A percentile compares a stretch with the other conserved stretches of the same genome.
Conservation (phyloP, 2,113 vertebrate species). For the Stictonetta naevosa region DNA sequence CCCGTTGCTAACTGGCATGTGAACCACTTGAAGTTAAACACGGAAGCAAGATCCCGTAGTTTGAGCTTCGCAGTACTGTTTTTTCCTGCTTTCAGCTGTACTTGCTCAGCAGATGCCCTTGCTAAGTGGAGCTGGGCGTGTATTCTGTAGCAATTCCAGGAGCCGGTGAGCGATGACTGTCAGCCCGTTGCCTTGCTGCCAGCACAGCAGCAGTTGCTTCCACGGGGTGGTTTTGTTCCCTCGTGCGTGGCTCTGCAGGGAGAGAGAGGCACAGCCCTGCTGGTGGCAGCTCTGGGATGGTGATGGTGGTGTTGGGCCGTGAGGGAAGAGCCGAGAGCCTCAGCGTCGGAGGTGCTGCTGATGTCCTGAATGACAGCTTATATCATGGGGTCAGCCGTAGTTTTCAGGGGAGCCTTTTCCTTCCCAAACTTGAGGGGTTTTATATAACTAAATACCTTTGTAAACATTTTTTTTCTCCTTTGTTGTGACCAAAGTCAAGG, state of each 20-base stretch:
- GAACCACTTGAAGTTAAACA: neutral
- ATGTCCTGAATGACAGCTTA: neutral
- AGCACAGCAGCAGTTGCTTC: neutral
- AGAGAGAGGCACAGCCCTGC: neutral
- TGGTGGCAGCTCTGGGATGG: accelerated
- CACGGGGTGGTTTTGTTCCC: neutral
- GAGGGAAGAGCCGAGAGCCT: neutral
- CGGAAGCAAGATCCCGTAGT: neutral
- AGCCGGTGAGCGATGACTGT: neutral
- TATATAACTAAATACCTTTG: neutral
- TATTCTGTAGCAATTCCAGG: neutral
- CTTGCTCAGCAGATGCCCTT: neutral
- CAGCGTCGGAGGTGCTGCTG: neutral
- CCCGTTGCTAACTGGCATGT: neutral
- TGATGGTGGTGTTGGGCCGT: neutral
- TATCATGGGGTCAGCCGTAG: neutral
- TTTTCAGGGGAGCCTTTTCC: neutral
- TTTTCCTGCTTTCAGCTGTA: neutral
- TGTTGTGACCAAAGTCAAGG: neutral
- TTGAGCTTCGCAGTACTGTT: neutral
- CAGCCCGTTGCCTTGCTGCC: neutral
- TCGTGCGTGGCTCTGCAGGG: accelerated
- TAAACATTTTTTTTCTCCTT: neutral
- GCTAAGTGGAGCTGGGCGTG: neutral
- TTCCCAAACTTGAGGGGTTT: neutral